Conservation (phyloP, 2,888 invertebrate species). For the Panzeria rudis region DNA sequence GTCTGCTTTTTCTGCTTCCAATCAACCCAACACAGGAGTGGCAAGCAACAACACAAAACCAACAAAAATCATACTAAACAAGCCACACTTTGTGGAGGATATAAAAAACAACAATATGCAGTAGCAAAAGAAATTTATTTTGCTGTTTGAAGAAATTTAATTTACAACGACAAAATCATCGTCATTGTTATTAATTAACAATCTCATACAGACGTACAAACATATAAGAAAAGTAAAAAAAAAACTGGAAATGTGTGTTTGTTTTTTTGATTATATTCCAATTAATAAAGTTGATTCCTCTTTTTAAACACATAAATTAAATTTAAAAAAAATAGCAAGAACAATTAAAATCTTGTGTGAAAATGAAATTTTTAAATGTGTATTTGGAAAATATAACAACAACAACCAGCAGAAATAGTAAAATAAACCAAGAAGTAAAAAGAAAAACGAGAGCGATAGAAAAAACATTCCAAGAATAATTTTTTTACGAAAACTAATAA, state of each 20-base stretch:
- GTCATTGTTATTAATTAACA: conserved; percentile 40
- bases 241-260: conserved; percentile 22
- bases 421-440: conserved; percentile 8
- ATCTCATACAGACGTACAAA: neutral
- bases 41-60: conserved; percentile 45
- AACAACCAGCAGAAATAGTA: conserved; percentile 5
- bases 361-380: conserved; percentile 52
- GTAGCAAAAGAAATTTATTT: conserved; percentile 48
- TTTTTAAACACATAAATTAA: conserved; percentile 25
- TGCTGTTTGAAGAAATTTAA: conserved; percentile 45
- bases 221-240: conserved; percentile 5
- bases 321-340: conserved; percentile 15
- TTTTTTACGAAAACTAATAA: conserved; percentile 46
- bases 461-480: conserved; percentile 65
- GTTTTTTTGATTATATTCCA: conserved; percentile 61
- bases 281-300: conserved; percentile 45
- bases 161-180: conserved; percentile 22
- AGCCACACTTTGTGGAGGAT: conserved; percentile 45
- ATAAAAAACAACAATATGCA: conserved; percentile 34
- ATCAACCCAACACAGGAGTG: conserved; percentile 55
- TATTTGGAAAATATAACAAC: conserved; percentile 50
- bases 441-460: conserved; percentile 34
- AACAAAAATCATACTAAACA: neutral
- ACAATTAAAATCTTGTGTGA: conserved; percentile 51
- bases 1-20: conserved; percentile 37